Evolutionary conservation across 1,140 invertebrate species (phyloP), one percentile per base, ranked within the genome.

Genomic region (Pemphigus obesinymphae): DNA sequence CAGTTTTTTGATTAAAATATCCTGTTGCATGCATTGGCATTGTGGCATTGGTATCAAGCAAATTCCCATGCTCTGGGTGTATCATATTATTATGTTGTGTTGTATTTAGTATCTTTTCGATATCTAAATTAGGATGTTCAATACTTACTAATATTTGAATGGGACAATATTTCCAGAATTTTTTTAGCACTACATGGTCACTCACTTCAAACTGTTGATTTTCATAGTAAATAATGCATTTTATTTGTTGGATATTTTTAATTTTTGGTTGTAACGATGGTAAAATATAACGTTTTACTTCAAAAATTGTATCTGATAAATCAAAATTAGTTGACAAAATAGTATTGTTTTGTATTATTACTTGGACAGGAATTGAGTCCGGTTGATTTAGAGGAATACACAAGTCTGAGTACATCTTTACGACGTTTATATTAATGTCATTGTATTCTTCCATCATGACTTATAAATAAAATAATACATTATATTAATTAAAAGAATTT

Each of bases 201-300:
- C 20, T 31, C 6, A 26, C 37, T 55, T 76, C 50, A 55, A 26
- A 58, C 26, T 58, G n/a, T 43, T 58, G 13, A 58, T 58, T 1
- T 34, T n/a, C 31, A 2, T 40, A 20, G 4, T 29, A 34, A 11
- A 58, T 17, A 37, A 76, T 2, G 40, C 73, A 76, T 55, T 37
- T 37, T 58, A 76, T 76, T 76, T 76, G 73, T 37, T 76, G 73
- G 13, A 58, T 58, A 40, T 76, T 76, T 26, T 53, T 11, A 15
- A 76, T 58, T 37, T 76, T 55, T 53, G 48, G 29, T 58, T 53
- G 29, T 58, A 76, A 76, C 8, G 13, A 17, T 13, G 13, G 31
- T 37, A 76, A 76, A 37, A 76, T 76, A 8, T 23, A 58, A 26
- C 29, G n/a, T 55, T 76, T 76, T 2, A 76, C 73, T 26, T 76